A percentile compares a stretch with the other conserved stretches of the same genome.
Evolutionary conservation across 2,888 invertebrate species (phyloP).

Genomic region (Andrena camellia): DNA sequence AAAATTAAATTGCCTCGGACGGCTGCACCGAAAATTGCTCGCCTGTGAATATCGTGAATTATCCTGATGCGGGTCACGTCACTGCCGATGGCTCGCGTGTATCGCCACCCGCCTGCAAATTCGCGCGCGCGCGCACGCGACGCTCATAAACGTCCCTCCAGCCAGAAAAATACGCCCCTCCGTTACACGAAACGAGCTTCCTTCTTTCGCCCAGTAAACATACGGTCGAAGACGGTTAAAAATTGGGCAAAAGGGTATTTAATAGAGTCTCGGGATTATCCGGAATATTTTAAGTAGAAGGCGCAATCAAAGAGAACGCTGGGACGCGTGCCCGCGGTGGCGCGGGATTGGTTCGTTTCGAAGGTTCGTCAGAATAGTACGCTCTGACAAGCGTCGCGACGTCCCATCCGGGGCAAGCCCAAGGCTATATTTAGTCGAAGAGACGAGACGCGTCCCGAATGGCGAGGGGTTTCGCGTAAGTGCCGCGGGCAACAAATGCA

Average conservation of each 20-base stretch:
- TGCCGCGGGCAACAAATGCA: constrained; percentile 54
- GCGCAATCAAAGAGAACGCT: too few relatives aligned
- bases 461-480: constrained; percentile 39
- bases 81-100: constrained; percentile 11
- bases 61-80: constrained; percentile 38
- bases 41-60: constrained; percentile 59
- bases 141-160: constrained; percentile 9
- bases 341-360: too few relatives aligned
- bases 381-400: constrained; percentile 52
- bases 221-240: neutral
- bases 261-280: too few relatives aligned
- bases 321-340: too few relatives aligned
- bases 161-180: neutral
- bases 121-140: neutral
- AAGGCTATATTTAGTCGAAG: constrained; percentile 61
- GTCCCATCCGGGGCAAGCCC: constrained; percentile 30
- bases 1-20: constrained; percentile 60
- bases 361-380: constrained; percentile 39
- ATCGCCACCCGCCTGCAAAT: constrained; percentile 12
- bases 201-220: neutral
- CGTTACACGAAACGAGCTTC: neutral
- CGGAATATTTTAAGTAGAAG: too few relatives aligned
- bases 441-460: constrained; percentile 38
- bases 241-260: too few relatives aligned
- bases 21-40: constrained; percentile 49